Evolutionary conservation across 2,888 invertebrate species (phyloP), one percentile per base, ranked within the genome.

Genomic region (Ernsta delagoae): DNA sequence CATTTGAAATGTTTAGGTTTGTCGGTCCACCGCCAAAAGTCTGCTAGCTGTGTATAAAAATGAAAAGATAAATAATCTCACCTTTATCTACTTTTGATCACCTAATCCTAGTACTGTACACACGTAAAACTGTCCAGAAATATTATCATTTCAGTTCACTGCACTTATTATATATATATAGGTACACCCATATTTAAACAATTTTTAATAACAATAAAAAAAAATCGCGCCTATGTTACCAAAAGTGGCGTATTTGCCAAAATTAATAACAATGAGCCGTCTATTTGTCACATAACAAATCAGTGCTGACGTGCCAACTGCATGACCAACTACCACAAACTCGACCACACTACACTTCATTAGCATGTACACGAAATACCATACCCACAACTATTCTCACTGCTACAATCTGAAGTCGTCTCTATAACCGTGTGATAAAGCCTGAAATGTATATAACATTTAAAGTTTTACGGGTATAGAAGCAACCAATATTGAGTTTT

Each of bases 291-390:
- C 85, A 86, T 83, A 82, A 85, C 85, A 86, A 87, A 86, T 89
- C 84, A 83, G 85, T 83, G 86, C 81, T 85, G 83, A 85, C 92
- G 92, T 90, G 89, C 87, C 90, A 86, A 85, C 92, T 85, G 90
- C 84, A 84, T 88, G 92, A 90, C 84, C 86, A 87, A 87, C 91
- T 87, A 88, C 87, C 86, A 86, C 90, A 86, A 91, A 92, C 92
- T 92, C 90, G 82, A 81, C 84, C 85, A 81, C 83, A 85, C 87
- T 85, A 87, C 84, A 82, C 87, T 85, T 90, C 91, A 92, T 90
- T 90, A 91, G 85, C 89, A 87, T 86, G 83, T 87, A 84, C 81
- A 90, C 16, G 16, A 16, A 16, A 16, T 16, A 16, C 16, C 16
- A 16, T 16, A 16, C n/a, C n/a, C 88, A 84, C 82, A 81, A 82